Conservation (phyloP, 2,888 invertebrate genomes). For the Conomelus anceps region DNA sequence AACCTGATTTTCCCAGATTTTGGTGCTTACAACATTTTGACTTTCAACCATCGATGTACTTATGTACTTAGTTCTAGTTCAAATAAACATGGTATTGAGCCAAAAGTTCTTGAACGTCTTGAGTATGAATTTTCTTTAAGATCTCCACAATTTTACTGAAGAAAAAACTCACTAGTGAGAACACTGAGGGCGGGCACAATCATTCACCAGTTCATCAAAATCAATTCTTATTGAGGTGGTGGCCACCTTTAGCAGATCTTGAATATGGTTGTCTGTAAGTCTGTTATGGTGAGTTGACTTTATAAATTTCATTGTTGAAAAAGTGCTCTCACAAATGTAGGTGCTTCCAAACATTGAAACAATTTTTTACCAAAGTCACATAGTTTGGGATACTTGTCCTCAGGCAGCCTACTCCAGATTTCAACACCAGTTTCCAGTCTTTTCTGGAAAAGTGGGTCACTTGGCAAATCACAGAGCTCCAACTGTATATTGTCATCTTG, state of each 20-base stretch:
- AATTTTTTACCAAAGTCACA: conserved; percentile 1
- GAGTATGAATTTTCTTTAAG: background rate
- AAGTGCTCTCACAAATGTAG: conserved; percentile 25
- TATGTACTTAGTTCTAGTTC: background rate
- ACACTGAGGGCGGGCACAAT: conserved; percentile 9
- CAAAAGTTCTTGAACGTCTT: no score
- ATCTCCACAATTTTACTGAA: background rate
- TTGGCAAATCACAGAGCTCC: conserved; percentile 22
- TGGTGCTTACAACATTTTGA: background rate
- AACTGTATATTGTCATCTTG: conserved; percentile 10
- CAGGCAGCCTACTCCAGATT: conserved; percentile 22
- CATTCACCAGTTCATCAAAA: background rate
- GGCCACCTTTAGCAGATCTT: background rate
- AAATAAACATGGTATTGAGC: no score
- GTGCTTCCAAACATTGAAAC: conserved; percentile 27
- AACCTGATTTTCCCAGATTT: background rate
- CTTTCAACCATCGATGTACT: background rate
- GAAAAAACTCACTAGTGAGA: background rate
- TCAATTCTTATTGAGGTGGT: background rate
- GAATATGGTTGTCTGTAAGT: conserved; percentile 5
- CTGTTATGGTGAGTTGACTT: conserved; percentile 12
- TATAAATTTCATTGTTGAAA: conserved; percentile 21
- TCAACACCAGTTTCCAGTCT: conserved; percentile 20
- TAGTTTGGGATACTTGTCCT: conserved; percentile 22
- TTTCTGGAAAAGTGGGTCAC: conserved; percentile 14